Conservation (phyloP, 2,888 invertebrate species). For the Isoperla grammatica region DNA sequence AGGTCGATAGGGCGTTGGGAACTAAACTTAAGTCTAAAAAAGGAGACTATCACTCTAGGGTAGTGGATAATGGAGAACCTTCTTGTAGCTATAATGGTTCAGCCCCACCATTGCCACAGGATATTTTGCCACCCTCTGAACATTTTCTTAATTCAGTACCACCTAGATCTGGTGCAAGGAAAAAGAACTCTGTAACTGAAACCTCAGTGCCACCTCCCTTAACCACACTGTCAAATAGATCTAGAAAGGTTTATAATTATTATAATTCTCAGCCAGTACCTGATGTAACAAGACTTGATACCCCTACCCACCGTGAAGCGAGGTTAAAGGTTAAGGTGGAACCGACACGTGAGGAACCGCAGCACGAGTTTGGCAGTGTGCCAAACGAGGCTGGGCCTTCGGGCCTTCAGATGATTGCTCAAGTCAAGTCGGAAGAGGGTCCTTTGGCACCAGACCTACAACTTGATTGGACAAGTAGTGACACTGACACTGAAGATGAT, state of each 20-base stretch:
- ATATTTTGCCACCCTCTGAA: neutral
- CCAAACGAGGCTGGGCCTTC: constrained; percentile 24
- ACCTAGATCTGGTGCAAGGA: constrained; percentile 22
- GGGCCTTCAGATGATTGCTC: constrained; percentile 16
- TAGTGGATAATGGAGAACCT: constrained; percentile 13
- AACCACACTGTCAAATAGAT: too few species aligned
- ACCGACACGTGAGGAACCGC: neutral
- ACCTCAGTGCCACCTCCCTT: too few species aligned
- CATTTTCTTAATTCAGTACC: neutral
- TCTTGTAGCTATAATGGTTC: constrained; percentile 19
- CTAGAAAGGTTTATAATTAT: constrained; percentile 1
- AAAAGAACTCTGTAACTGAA: constrained; percentile 3
- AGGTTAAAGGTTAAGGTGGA: neutral
- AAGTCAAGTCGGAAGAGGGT: constrained; percentile 39
- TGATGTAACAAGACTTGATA: neutral
- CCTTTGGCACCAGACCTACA: constrained; percentile 68
- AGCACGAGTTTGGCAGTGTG: neutral
- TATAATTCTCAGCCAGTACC: neutral
- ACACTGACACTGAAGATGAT: constrained; percentile 54
- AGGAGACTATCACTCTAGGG: constrained; percentile 19
- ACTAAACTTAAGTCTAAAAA: constrained; percentile 29
- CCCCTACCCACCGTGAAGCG: neutral
- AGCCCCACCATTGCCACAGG: neutral
- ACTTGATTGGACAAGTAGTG: constrained; percentile 63
- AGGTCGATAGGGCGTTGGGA: constrained; percentile 23